These are phyloP conservation scores for Tetraodon nigroviridis DNA, from an alignment of 2,113 vertebrate genomes.

Conservation along the genomic window DNA sequence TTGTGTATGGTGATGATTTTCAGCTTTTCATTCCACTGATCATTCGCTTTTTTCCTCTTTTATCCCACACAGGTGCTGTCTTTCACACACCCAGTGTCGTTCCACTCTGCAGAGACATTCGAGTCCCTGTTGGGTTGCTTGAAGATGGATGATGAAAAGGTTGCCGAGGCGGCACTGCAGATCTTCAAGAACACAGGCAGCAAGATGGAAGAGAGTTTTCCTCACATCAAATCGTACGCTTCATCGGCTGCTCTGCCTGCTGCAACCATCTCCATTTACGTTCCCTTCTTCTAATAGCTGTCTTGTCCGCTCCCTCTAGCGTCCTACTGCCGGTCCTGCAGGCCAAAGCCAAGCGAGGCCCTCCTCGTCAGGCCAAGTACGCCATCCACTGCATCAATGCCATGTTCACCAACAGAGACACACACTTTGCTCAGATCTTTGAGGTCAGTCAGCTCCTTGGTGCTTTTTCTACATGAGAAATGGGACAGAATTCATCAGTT, in stretches of 20 bases:
- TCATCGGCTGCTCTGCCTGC: background rate
- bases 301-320: constrained; percentile 67
- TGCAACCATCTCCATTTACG: background rate
- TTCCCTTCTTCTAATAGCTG: background rate
- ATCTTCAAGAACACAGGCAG: constrained; percentile 97
- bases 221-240: constrained; percentile 95
- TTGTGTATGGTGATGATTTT: background rate
- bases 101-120: constrained; percentile 98
- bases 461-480: too few species aligned
- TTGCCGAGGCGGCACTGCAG: constrained; percentile 93
- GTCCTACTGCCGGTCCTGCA: constrained; percentile 94
- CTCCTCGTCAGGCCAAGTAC: constrained; percentile 94
- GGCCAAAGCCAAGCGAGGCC: constrained; percentile 95
- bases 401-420: constrained; percentile 98
- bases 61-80: constrained; percentile 83
- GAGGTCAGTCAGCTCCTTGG: constrained; percentile 77
- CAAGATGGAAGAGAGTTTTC: constrained; percentile 96
- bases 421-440: constrained; percentile 98
- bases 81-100: constrained; percentile 96
- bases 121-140: constrained; percentile 94
- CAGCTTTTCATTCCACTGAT: background rate
- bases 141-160: constrained; percentile 99
- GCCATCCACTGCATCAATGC: constrained; percentile 96
- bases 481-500: too few species aligned
- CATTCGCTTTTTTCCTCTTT: background rate